Evolutionary conservation across 2,888 invertebrate species (phyloP), one percentile per base, ranked within the genome.

Genomic region (Sarcophaga rosellei): DNA sequence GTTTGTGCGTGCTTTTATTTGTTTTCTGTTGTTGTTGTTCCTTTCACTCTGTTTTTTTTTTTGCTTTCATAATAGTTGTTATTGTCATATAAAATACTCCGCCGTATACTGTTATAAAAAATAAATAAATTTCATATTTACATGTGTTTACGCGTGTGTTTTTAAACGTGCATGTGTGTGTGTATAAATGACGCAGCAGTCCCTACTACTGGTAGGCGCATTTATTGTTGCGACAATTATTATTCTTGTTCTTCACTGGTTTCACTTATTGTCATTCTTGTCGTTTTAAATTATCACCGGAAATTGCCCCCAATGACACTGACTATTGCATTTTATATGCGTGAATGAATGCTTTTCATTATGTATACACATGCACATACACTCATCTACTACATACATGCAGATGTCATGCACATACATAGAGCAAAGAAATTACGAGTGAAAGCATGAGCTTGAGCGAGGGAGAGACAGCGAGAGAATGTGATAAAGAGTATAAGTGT

Each of bases 241-340:
- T 66, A 76, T 76, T 76, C 76, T 66, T 76, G 76, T 76, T 76
- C 66, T 76, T 76, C 65, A 66, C 76, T 76, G 76, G 66, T 66
- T 66, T 76, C 66, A 35, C 20, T 57, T 76, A 57, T 66, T 76
- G 76, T 76, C 76, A 53, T 76, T 66, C 53, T 57, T 76, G 76
- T 66, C 76, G 76, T 57, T 76, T 76, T 76, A 76, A 76, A 76
- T 76, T 76, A 76, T 76, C 76, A 76, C 76, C 76, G 76, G 76
- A 76, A 76, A 76, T 76, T 76, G 76, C 76, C 76, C 76, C 65
- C 76, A 76, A 66, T 76, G 76, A 76, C 76, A 76, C 76, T 76
- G 15, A 4, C 10, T 65, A 65, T 66, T 76, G 76, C 61, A 44
- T 66, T 57, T 53, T 65, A 57, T 66, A 57, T 44, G 44, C 66